These are phyloP conservation scores for Morpho deidamia DNA, from an alignment of 2,888 invertebrate genomes.

Conservation along the genomic window DNA sequence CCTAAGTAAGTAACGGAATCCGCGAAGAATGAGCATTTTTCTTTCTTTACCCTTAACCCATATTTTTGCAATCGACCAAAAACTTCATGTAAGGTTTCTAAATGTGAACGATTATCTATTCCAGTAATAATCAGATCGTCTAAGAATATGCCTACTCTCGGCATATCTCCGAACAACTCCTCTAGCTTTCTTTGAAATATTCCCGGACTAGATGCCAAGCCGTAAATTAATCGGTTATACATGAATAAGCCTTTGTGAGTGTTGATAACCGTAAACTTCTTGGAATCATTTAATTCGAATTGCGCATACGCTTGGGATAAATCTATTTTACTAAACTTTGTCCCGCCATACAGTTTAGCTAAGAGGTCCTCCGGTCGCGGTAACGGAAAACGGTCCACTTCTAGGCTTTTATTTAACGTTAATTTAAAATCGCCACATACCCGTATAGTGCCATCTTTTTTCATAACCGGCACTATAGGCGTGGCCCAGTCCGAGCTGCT, in stretches of 20 bases:
- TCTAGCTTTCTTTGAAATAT: constrained; percentile 24
- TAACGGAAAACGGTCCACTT: constrained; percentile 8
- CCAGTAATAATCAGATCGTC: constrained; percentile 23
- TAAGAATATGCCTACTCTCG: constrained; percentile 12
- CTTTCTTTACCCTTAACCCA: constrained; percentile 20
- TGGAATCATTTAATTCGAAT: constrained; percentile 21
- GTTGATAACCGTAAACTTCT: constrained; percentile 26
- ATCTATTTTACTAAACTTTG: no score
- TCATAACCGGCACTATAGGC: no score
- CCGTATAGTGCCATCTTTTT: no score
- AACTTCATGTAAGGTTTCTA: constrained; percentile 15
- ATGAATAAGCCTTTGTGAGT: constrained; percentile 25
- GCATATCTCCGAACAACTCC: constrained; percentile 14
- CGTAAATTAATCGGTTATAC: constrained; percentile 26
- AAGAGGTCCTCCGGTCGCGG: constrained; percentile 9
- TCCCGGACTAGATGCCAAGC: constrained; percentile 21
- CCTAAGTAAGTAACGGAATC: constrained; percentile 25
- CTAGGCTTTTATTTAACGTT: no score
- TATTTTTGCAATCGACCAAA: constrained; percentile 14
- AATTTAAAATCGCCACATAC: no score
- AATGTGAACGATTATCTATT: neutral
- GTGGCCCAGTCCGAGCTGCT: no score
- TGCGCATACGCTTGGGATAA: neutral
- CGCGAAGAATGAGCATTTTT: constrained; percentile 28
- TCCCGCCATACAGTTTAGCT: neutral